These are phyloP conservation scores for Charanyca ferruginea DNA, from an alignment of 2,888 invertebrate genomes.

Conservation along the genomic window DNA sequence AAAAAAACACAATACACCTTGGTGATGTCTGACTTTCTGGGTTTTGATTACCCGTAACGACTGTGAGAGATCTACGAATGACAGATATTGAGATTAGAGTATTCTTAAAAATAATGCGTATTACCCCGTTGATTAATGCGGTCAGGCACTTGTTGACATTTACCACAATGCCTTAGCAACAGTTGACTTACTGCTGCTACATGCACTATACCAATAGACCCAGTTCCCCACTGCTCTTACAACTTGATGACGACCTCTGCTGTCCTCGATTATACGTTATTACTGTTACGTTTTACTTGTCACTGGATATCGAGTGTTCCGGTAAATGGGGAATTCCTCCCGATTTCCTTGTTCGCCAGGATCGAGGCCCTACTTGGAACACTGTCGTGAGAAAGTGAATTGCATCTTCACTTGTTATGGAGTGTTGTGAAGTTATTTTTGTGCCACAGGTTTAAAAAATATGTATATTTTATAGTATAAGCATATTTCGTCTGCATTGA, in stretches of 20 bases:
- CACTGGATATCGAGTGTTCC: constrained; percentile 23
- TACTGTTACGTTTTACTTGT: constrained; percentile 61
- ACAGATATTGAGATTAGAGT: too few species aligned
- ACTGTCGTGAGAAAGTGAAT: neutral
- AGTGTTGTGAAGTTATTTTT: neutral
- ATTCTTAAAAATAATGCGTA: too few species aligned
- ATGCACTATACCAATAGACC: constrained; percentile 27
- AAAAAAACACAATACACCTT: too few species aligned
- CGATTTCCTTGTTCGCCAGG: constrained; percentile 28
- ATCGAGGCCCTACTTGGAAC: constrained; percentile 11
- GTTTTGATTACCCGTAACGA: too few species aligned
- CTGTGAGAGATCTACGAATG: too few species aligned
- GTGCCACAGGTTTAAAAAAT: too few species aligned
- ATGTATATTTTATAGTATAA: too few species aligned
- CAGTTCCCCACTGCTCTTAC: constrained; percentile 52
- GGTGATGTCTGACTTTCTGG: too few species aligned
- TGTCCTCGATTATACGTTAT: constrained; percentile 63
- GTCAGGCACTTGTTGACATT: too few species aligned
- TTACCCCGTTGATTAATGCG: too few species aligned
- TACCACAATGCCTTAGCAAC: neutral
- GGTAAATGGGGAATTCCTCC: constrained; percentile 21
- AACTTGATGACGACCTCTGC: constrained; percentile 65
- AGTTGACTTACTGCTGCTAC: constrained; percentile 24
- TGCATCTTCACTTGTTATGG: neutral
- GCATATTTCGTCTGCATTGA: too few species aligned